Conservation (phyloP, 2,888 invertebrate species). For the Andrena chrysosceles region DNA sequence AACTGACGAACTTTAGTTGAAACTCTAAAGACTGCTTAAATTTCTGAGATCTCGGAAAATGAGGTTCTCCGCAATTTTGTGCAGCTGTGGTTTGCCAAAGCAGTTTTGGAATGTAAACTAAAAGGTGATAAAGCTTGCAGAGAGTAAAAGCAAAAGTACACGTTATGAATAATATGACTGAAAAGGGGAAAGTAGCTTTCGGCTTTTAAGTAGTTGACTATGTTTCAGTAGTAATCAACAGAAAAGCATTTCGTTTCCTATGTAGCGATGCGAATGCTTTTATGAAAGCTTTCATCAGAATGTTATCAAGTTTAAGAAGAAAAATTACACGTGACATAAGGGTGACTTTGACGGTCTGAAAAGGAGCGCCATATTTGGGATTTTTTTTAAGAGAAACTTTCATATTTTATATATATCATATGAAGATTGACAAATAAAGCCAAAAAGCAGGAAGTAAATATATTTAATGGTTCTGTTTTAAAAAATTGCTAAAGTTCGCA, state of each 20-base stretch:
- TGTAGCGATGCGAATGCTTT: not conserved
- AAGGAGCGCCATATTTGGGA: not conserved
- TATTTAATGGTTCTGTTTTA: too few species aligned
- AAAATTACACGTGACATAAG: not conserved
- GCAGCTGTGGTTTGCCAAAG: conserved; percentile 51
- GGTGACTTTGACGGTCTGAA: too few species aligned
- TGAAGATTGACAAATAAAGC: too few species aligned
- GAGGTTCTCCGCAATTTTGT: conserved; percentile 12
- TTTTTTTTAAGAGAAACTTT: not conserved
- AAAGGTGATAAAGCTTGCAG: not conserved
- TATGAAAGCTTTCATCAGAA: not conserved
- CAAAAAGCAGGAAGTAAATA: too few species aligned
- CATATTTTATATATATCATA: too few species aligned
- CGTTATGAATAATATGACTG: not conserved
- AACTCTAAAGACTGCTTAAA: conserved; percentile 6
- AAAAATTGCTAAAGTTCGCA: too few species aligned
- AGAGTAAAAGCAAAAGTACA: not conserved
- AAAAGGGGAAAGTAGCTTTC: not conserved
- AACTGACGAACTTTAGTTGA: conserved; percentile 2
- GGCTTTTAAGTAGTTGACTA: not conserved
- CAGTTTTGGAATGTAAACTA: not conserved
- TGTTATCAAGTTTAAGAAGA: not conserved
- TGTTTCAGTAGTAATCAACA: not conserved
- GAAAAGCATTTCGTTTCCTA: not conserved
- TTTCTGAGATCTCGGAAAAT: conserved; percentile 17